phyloP scores from a whole-genome alignment of 2,113 vertebrate genomes.

The Phalacrocorax pelagicus region DNA sequence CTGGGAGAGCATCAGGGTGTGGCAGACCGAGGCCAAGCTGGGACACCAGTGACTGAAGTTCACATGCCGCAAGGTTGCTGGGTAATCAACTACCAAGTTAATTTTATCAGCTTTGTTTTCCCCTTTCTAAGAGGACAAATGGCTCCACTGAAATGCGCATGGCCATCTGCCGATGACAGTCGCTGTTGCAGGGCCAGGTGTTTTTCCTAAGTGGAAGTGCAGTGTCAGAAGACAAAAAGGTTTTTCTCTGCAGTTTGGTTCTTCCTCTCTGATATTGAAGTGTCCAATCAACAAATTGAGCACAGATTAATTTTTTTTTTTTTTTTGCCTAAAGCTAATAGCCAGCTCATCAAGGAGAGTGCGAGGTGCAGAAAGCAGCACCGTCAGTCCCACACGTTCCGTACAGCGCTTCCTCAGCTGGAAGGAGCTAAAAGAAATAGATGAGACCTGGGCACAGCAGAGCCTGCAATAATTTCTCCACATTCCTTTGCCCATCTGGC shows the following conservation, averaged over 20 bases:
- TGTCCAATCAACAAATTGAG: not conserved
- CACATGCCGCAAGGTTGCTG: not conserved
- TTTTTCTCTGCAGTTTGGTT: not conserved
- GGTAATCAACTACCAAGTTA: not conserved
- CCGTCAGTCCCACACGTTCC: not conserved
- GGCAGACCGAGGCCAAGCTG: not conserved
- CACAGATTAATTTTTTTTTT: not conserved
- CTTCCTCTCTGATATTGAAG: not conserved
- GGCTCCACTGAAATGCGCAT: rapidly evolving
- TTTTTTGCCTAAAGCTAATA: not conserved
- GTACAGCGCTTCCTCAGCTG: rapidly evolving
- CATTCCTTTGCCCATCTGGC: not conserved
- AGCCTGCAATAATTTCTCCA: not conserved
- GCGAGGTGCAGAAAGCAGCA: not conserved
- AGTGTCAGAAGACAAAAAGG: rapidly evolving
- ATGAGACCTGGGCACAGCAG: not conserved
- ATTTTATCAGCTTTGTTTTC: not conserved
- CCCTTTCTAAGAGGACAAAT: not conserved
- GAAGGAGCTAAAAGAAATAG: not conserved
- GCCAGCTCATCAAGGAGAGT: not conserved
- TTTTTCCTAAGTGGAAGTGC: not conserved
- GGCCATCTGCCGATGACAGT: not conserved
- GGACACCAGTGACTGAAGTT: not conserved
- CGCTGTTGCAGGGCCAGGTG: not conserved
- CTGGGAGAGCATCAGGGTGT: not conserved